Evolutionary conservation across 2,113 vertebrate genomes (phyloP).

Genomic region (Sinocyclocheilus anophthalmus): DNA sequence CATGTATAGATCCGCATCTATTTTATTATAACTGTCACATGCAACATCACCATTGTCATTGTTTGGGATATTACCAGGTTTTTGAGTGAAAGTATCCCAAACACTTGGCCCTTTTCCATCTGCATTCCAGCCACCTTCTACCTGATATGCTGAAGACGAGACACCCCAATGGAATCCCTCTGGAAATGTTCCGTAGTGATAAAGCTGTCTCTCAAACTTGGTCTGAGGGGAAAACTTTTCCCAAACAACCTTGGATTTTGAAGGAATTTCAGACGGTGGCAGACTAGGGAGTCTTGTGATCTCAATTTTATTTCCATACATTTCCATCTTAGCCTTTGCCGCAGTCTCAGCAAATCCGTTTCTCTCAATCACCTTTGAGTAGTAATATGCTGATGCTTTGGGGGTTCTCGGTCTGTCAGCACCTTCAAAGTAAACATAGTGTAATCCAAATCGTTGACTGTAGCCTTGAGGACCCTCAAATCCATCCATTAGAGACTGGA

Average conservation of each 20-base stretch:
- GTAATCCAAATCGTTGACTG: constrained; percentile 84
- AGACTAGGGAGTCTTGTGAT: constrained; percentile 51
- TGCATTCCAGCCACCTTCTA: constrained; percentile 90
- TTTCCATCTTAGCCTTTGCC: background rate
- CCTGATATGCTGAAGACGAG: constrained; percentile 89
- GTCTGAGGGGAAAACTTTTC: constrained; percentile 85
- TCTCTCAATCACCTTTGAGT: constrained; percentile 78
- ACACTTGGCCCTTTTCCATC: constrained; percentile 90
- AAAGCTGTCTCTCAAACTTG: constrained; percentile 81
- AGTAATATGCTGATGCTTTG: constrained; percentile 87
- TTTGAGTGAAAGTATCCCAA: constrained; percentile 91
- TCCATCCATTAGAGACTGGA: constrained; percentile 86
- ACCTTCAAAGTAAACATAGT: constrained; percentile 81
- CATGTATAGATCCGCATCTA: constrained; percentile 87
- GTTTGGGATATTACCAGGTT: constrained; percentile 73
- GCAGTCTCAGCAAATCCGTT: constrained; percentile 79
- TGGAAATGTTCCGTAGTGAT: constrained; percentile 85
- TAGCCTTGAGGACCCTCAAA: constrained; percentile 88
- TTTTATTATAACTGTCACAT: constrained; percentile 88
- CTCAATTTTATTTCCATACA: background rate
- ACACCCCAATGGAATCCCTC: constrained; percentile 87
- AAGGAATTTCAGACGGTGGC: constrained; percentile 85
- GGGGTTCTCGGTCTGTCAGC: constrained; percentile 84
- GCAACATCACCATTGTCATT: constrained; percentile 82
- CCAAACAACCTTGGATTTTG: constrained; percentile 85